Evolutionary conservation across 1,140 invertebrate genomes (phyloP), one percentile per base, ranked within the genome.

Genomic region (Drosophila repletoides): DNA sequence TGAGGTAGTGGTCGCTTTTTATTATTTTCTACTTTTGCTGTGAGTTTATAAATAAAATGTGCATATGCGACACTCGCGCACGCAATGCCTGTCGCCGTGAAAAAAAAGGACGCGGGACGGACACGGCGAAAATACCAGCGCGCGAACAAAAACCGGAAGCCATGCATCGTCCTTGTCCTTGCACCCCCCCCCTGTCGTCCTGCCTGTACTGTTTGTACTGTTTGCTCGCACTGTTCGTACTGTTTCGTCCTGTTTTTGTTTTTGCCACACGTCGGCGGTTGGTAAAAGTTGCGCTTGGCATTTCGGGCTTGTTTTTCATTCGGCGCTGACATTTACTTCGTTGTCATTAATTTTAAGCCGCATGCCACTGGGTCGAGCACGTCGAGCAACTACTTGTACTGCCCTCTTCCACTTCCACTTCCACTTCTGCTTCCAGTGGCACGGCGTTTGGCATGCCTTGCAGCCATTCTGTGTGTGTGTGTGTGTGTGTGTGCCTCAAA

Each of bases 11-110:
- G 33, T 26, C 36, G 59, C 77, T 61, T 56, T 83, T 83, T 73
- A 72, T 76, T 81, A 72, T 76, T 81, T 70, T 70, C 34, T 72
- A 73, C 60, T 84, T 86, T n/a, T 79, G 53, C 58, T 56, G 70
- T 58, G 69, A 75, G 80, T 86, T 86, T 86, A 86, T 86, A 86
- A 86, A 86, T 86, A 84, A 84, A 86, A 84, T 86, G 80, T 84
- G 80, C 80, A 84, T 86, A 84, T 80, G 80, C 73, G 79, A 86
- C 81, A 86, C 75, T 75, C 60, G 75, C 41, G 58, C 79, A 86
- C 74, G 79, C 79, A 84, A 86, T 49, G 58, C 36, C 14, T 29
- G 36, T 22, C 19, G 24, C 45, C 26, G 22, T 34, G 68, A 22
- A 41, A 17, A 7, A 5, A 4, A 45, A 31, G 46, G 38, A 48